Evolutionary conservation across 2,113 vertebrate species (phyloP).

Genomic region (Tragulus kanchil): DNA sequence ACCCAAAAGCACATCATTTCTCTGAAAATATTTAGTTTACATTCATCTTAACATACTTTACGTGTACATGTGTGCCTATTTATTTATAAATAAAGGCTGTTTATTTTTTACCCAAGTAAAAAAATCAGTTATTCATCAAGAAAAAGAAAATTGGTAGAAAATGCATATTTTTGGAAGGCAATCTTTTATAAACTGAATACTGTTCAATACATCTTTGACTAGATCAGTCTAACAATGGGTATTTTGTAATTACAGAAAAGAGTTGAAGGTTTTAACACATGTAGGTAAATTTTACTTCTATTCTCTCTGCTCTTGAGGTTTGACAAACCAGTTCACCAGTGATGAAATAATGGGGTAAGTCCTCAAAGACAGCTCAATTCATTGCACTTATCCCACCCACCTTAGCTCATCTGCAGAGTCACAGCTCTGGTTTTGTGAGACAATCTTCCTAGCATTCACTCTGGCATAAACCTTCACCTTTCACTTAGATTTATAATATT

Average conservation of each 20-base stretch:
- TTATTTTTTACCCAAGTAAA: conserved; percentile 43
- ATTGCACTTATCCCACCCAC: conserved; percentile 62
- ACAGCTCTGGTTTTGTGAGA: conserved; percentile 67
- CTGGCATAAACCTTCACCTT: conserved; percentile 58
- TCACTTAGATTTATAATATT: neutral
- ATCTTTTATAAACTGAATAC: conserved; percentile 40
- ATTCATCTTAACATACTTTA: neutral
- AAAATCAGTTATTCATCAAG: conserved; percentile 66
- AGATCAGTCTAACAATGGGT: conserved; percentile 28
- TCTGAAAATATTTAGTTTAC: conserved; percentile 27
- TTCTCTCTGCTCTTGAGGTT: conserved; percentile 38
- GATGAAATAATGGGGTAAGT: conserved; percentile 62
- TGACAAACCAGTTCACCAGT: conserved; percentile 57
- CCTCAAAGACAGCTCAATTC: conserved; percentile 63
- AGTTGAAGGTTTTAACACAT: conserved; percentile 59
- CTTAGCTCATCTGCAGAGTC: conserved; percentile 32
- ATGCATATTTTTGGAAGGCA: neutral
- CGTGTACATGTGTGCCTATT: neutral
- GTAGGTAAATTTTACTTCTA: conserved; percentile 57
- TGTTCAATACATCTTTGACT: conserved; percentile 20
- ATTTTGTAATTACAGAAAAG: conserved; percentile 60
- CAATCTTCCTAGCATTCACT: conserved; percentile 50
- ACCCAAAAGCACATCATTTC: neutral
- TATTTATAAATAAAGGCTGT: conserved; percentile 32
- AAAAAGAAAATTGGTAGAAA: conserved; percentile 30